Evolutionary conservation across 2,797 vertebrate species (phyloP).

Genomic region (Artibeus lituratus): DNA sequence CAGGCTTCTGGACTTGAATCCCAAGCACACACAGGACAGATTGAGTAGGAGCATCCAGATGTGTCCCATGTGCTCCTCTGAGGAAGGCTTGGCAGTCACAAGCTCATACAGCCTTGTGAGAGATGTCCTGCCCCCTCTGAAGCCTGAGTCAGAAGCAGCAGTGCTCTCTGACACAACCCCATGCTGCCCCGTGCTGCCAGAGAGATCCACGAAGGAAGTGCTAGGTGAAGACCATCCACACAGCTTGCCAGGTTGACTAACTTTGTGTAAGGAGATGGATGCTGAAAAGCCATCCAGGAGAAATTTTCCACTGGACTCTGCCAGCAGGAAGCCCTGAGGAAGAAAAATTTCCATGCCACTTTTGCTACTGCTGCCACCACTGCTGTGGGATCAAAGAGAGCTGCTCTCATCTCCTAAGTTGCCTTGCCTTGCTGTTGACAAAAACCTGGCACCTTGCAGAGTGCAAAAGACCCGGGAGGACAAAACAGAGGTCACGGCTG

Average conservation of each 20-base stretch:
- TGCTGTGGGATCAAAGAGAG: too few species aligned
- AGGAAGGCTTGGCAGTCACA: not conserved
- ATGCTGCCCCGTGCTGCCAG: not conserved
- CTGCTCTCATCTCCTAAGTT: not conserved
- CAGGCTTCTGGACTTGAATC: too few species aligned
- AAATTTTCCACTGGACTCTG: not conserved
- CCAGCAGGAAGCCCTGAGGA: not conserved
- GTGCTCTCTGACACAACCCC: not conserved
- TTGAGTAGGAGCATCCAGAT: not conserved
- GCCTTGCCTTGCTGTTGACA: not conserved
- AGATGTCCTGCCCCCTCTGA: not conserved
- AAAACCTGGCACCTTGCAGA: not conserved
- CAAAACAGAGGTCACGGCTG: not conserved
- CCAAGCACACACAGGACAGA: not conserved
- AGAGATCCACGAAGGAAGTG: not conserved
- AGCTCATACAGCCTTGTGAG: not conserved
- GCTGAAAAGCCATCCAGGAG: not conserved
- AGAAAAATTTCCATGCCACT: not conserved
- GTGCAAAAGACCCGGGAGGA: too few species aligned
- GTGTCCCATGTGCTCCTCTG: not conserved
- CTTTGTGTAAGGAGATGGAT: not conserved
- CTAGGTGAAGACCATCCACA: not conserved
- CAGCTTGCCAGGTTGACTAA: not conserved
- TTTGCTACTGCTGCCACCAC: not conserved
- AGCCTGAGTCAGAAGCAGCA: not conserved